Percentiles rank a stretch among this genome's conserved stretches.
Conservation (phyloP, 2,797 vertebrate genomes). For the Parauchenoglanis ngamensis region DNA sequence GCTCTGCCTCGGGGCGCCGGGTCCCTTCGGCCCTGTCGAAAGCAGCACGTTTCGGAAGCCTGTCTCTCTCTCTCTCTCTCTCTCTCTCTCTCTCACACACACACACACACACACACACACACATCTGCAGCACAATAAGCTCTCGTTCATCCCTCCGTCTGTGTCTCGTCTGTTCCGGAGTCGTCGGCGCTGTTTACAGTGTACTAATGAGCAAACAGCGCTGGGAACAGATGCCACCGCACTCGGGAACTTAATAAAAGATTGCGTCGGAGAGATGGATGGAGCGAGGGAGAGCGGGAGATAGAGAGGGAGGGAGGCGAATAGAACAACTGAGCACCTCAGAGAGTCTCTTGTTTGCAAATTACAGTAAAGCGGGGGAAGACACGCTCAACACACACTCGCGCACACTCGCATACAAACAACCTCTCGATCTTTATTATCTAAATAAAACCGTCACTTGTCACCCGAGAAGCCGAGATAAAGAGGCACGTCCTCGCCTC, state of each 20-base stretch:
- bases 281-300: constrained; percentile 26
- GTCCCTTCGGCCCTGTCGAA: constrained; percentile 55
- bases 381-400: constrained; percentile 35
- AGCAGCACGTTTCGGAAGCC: constrained; percentile 36
- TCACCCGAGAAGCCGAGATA: constrained; percentile 33
- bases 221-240: constrained; percentile 64
- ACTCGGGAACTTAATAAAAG: constrained; percentile 60
- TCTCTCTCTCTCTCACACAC: constrained; percentile 14
- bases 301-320: constrained; percentile 30
- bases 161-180: constrained; percentile 46
- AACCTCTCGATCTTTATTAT: constrained; percentile 39
- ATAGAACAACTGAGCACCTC: constrained; percentile 48
- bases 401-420: constrained; percentile 18
- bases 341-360: constrained; percentile 55
- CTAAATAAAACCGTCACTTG: constrained; percentile 55
- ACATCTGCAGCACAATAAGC: constrained; percentile 3
- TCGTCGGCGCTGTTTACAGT: constrained; percentile 63
- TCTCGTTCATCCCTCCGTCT: constrained; percentile 16
- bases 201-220: constrained; percentile 64
- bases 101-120: constrained; percentile 5
- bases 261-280: constrained; percentile 30
- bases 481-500: constrained; percentile 32
- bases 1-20: constrained; percentile 49
- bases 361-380: constrained; percentile 44
- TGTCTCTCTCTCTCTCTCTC: constrained; percentile 40